Conservation (phyloP, 2,797 vertebrate genomes). For the Tiaroga cobitis region DNA sequence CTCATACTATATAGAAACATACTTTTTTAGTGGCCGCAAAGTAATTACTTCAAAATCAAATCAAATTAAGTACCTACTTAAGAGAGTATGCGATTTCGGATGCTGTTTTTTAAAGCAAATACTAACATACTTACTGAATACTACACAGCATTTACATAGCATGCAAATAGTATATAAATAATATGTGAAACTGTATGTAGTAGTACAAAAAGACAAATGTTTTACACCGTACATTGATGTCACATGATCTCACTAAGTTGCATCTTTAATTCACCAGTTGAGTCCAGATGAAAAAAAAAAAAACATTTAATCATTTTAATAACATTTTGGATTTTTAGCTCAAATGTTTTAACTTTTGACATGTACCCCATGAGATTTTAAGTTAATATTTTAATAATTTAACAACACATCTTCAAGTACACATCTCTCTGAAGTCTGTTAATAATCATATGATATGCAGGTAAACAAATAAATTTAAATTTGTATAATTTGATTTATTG, state of each 20-base stretch:
- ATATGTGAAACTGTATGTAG: neutral
- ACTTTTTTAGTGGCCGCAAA: neutral
- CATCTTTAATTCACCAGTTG: neutral
- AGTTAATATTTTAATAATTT: neutral
- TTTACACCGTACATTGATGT: neutral
- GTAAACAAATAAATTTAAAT: neutral
- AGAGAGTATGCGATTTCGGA: neutral
- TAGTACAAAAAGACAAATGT: neutral
- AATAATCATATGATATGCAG: neutral
- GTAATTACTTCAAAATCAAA: neutral
- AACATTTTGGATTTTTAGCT: neutral
- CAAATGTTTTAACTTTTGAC: neutral
- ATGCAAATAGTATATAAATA: neutral
- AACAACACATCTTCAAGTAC: neutral
- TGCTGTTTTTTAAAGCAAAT: neutral
- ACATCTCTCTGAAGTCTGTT: neutral
- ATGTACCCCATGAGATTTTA: neutral
- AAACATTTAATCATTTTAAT: neutral
- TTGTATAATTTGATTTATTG: neutral
- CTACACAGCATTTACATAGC: neutral
- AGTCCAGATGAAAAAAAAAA: neutral
- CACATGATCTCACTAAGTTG: neutral
- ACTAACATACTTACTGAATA: neutral
- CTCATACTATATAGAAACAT: constrained; percentile 29
- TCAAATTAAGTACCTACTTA: neutral